Conservation (phyloP, 2,888 invertebrate genomes). For the Encarsia formosa region DNA sequence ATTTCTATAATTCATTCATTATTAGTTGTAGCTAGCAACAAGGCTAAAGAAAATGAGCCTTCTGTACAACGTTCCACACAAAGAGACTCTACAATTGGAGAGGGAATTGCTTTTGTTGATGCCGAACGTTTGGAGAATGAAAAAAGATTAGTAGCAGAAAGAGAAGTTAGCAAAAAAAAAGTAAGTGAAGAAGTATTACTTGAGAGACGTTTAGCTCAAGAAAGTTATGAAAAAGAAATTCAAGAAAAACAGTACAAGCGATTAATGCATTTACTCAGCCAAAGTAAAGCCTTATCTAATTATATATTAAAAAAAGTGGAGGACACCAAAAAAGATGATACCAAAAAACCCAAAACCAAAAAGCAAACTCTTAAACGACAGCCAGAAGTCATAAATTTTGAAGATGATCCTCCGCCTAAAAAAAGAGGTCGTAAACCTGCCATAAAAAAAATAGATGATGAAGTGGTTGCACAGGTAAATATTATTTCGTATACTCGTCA, state of each 20-base stretch:
- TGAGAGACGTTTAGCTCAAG: slow-evolving; percentile 28
- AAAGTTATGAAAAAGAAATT: slow-evolving; percentile 33
- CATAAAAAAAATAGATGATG: neutral
- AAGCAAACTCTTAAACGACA: slow-evolving; percentile 14
- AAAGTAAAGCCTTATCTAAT: slow-evolving; percentile 40
- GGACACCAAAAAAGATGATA: neutral
- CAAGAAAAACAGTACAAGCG: slow-evolving; percentile 41
- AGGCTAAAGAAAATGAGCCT: neutral
- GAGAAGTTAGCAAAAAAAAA: neutral
- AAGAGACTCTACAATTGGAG: slow-evolving; percentile 7
- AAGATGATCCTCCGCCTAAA: neutral
- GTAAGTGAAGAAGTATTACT: neutral
- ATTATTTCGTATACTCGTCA: no score
- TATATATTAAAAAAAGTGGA: slow-evolving; percentile 32
- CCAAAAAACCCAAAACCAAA: slow-evolving; percentile 22
- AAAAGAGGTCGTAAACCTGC: neutral
- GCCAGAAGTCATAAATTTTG: neutral
- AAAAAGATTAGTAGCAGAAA: neutral
- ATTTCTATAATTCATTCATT: neutral
- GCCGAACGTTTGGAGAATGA: neutral
- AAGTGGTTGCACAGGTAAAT: no score
- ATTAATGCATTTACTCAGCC: slow-evolving; percentile 41
- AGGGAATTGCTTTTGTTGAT: slow-evolving; percentile 16
- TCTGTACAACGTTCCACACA: neutral
- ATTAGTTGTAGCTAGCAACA: neutral